phyloP scores from a whole-genome alignment of 2,113 vertebrate species.

The Barbus barbus region DNA sequence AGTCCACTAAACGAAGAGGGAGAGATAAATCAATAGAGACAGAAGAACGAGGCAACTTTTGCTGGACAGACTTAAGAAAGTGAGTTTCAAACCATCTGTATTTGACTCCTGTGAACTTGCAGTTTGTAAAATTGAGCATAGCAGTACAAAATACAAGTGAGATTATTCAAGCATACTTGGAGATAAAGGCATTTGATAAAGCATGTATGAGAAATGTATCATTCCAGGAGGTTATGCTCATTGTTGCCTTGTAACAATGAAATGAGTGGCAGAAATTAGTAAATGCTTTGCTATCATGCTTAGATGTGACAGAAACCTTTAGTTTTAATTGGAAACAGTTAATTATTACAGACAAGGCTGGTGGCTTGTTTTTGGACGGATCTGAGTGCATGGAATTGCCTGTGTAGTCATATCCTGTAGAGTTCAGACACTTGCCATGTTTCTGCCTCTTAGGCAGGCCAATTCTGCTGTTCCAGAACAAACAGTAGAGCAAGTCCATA shows the following conservation, averaged over 20 bases:
- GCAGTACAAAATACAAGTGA: background rate
- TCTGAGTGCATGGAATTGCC: background rate
- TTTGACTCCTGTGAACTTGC: background rate
- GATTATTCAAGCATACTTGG: background rate
- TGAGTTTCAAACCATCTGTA: slow-evolving; percentile 17
- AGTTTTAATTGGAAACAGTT: background rate
- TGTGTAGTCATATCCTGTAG: slow-evolving; percentile 37
- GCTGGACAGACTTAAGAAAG: slow-evolving; percentile 1
- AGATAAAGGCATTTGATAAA: background rate
- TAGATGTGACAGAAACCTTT: background rate
- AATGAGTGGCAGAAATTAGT: background rate
- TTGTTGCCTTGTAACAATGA: background rate
- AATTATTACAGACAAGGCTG: background rate
- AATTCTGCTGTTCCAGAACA: slow-evolving; percentile 13
- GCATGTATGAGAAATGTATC: background rate
- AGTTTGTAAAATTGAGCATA: background rate
- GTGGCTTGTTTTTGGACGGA: slow-evolving; percentile 6
- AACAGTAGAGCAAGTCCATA: slow-evolving; percentile 23
- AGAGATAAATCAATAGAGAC: background rate
- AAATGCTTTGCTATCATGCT: background rate
- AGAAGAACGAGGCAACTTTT: background rate
- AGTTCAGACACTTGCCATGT: slow-evolving; percentile 3
- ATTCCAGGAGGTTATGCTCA: background rate
- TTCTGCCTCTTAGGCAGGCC: slow-evolving; percentile 24
- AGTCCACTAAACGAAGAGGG: background rate